Evolutionary conservation across 2,797 vertebrate species (phyloP).

Genomic region (Notamacropus eugenii): DNA sequence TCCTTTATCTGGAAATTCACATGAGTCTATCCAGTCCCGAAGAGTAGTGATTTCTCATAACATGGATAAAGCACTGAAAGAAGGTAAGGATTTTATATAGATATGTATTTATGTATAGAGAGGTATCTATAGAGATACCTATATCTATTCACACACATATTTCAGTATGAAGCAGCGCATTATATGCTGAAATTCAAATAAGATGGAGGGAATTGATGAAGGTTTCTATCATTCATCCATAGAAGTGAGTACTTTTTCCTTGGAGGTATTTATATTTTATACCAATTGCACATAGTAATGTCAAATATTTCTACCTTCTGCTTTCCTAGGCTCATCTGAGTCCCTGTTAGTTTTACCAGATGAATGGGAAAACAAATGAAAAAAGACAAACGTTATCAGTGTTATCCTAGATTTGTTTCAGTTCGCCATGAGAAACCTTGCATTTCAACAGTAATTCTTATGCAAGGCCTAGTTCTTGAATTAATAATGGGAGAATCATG

Average conservation of each 20-base stretch:
- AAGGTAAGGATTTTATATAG: constrained; percentile 88
- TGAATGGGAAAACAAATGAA: neutral
- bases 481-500: neutral
- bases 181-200: constrained; percentile 33
- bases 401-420: neutral
- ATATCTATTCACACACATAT: neutral
- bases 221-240: neutral
- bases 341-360: neutral
- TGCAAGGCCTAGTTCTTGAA: neutral
- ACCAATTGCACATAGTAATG: neutral
- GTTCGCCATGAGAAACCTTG: neutral
- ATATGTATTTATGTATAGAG: neutral
- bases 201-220: constrained; percentile 11
- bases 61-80: constrained; percentile 96
- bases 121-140: neutral
- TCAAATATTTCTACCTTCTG: neutral
- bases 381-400: neutral
- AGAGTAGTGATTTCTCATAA: constrained; percentile 96
- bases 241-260: constrained; percentile 6
- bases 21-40: constrained; percentile 89
- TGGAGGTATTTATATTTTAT: neutral
- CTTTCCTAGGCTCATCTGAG: neutral
- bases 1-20: constrained; percentile 85
- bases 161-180: neutral
- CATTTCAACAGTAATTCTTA: neutral